Evolutionary conservation across 2,888 invertebrate genomes (phyloP).

Genomic region (Hofmannophila pseudospretella): DNA sequence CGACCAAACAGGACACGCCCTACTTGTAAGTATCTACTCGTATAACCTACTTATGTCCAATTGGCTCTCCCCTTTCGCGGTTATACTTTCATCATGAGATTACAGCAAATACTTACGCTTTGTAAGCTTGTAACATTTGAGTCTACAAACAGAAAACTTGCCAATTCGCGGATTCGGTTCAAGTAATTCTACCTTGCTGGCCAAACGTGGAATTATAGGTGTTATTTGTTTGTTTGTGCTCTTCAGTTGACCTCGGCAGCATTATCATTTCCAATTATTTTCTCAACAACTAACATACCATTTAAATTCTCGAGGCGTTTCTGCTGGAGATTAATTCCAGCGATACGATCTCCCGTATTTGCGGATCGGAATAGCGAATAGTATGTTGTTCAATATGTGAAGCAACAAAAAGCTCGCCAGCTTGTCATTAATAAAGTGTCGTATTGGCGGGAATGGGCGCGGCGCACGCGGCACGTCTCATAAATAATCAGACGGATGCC

Average conservation of each 20-base stretch:
- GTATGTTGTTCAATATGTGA: conserved; percentile 18
- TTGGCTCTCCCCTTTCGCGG: too few species aligned
- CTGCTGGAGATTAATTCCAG: conserved; percentile 8
- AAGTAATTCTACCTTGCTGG: too few species aligned
- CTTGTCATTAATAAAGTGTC: conserved; percentile 61
- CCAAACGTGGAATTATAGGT: too few species aligned
- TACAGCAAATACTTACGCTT: too few species aligned
- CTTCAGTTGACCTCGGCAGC: too few species aligned
- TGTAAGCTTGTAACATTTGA: too few species aligned
- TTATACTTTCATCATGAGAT: too few species aligned
- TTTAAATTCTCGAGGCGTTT: conserved; percentile 7
- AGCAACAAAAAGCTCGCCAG: conserved; percentile 46
- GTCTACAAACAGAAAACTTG: too few species aligned
- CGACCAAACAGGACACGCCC: conserved; percentile 93
- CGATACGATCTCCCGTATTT: conserved; percentile 11
- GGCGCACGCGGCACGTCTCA: conserved; percentile 48
- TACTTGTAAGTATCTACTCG: conserved; percentile 85
- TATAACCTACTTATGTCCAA: too few species aligned
- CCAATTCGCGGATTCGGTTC: too few species aligned
- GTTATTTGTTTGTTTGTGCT: too few species aligned
- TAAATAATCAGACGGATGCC: conserved; percentile 41
- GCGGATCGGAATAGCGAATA: conserved; percentile 25
- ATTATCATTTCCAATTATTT: not conserved
- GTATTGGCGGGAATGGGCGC: conserved; percentile 55
- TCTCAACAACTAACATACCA: not conserved